Conservation (phyloP, 2,113 vertebrate species). For the Gallinago undulata region DNA sequence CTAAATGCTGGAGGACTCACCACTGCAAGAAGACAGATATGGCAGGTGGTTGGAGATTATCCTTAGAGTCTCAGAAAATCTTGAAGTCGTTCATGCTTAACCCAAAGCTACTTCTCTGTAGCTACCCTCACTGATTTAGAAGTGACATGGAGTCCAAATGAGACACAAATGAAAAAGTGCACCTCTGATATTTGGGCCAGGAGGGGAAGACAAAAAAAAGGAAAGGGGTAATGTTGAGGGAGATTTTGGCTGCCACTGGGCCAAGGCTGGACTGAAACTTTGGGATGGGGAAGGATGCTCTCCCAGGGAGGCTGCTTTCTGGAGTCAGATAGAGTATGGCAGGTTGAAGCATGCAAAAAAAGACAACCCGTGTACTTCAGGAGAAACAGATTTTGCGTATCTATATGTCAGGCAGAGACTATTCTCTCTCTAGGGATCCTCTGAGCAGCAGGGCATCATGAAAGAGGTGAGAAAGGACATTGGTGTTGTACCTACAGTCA, state of each 20-base stretch:
- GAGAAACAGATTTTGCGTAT: neutral
- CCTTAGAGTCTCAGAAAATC: neutral
- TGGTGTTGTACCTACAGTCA: accelerated
- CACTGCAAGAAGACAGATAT: neutral
- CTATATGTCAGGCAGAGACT: neutral
- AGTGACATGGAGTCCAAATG: neutral
- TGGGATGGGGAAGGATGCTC: accelerated
- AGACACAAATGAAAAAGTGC: neutral
- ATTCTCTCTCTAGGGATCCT: neutral
- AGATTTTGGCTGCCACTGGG: neutral
- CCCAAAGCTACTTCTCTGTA: neutral
- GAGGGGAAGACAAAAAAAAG: neutral
- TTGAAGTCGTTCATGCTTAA: neutral
- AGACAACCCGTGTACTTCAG: neutral
- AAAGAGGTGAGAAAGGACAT: neutral
- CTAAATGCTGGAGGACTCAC: neutral
- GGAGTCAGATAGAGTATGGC: neutral
- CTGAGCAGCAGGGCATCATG: neutral
- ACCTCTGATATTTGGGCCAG: neutral
- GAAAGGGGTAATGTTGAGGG: neutral
- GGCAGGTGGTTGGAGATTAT: neutral
- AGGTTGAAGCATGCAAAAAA: neutral
- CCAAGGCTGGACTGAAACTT: neutral
- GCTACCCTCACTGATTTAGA: neutral
- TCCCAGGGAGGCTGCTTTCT: neutral